phyloP scores from a whole-genome alignment of 2,797 vertebrate genomes.

The Parotocinclus haroldoi region DNA sequence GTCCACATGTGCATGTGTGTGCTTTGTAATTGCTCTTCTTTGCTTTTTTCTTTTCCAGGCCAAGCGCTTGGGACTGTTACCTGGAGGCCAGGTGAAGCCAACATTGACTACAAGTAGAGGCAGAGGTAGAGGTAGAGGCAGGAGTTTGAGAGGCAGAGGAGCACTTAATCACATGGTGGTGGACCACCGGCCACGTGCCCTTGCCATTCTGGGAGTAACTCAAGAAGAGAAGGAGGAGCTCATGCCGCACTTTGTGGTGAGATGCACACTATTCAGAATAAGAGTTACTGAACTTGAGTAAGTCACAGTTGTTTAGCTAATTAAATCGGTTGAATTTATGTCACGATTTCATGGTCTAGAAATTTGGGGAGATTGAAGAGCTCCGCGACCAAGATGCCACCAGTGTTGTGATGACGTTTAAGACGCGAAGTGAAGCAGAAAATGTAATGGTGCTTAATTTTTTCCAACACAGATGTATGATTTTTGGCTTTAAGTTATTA shows the following conservation, averaged over 20 bases:
- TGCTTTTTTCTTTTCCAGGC: conserved; percentile 69
- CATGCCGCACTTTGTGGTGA: conserved; percentile 92
- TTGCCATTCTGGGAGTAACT: conserved; percentile 80
- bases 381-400: conserved; percentile 83
- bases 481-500: not conserved
- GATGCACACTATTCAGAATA: conserved; percentile 33
- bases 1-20: too few relatives aligned
- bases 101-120: conserved; percentile 54
- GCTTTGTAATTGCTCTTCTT: not conserved
- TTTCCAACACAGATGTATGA: not conserved
- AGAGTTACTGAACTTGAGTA: not conserved
- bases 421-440: conserved; percentile 84
- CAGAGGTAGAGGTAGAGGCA: conserved; percentile 80
- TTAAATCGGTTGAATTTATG: not conserved
- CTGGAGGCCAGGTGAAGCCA: conserved; percentile 70
- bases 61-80: conserved; percentile 84
- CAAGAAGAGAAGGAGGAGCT: conserved; percentile 94
- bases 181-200: conserved; percentile 88
- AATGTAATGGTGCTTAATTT: conserved; percentile 69
- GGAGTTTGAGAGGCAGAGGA: conserved; percentile 77
- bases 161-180: conserved; percentile 88
- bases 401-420: conserved; percentile 84
- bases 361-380: conserved; percentile 87
- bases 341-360: conserved; percentile 60
- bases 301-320: not conserved